Base-by-base conservation (phyloP, 92 coral and sea anemone species). In the Anthopleura xanthogrammica region DNA sequence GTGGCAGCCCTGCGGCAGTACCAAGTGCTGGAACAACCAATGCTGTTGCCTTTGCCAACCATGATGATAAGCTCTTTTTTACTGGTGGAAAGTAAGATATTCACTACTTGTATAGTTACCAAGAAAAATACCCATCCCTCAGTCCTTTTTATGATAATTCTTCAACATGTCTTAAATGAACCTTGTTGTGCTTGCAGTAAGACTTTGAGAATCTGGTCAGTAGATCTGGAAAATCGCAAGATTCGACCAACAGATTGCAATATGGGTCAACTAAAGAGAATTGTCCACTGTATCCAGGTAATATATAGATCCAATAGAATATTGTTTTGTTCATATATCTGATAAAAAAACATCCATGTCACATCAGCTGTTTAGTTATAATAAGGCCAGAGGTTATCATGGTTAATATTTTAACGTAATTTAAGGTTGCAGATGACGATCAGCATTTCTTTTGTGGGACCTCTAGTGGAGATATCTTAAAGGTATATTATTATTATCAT, bases 21-120 rank as follows among this genome's bases (percentile, higher is more conserved):
- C 94, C 91, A 75, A 96, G 99, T 88, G 94, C 99, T 57, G 97
- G 98, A 76, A 90, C 89, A 71, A 94, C 98, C 9, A 83, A 85
- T 89, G 99, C 97, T 78, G 94, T 96, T 52, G 91, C 97, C 39
- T 96, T 88, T 85, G 94, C 98, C 19, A 96, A 89, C 80, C 62
- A 94, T 66, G 87, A 87, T 80, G 98, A 96, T 81, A 91, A 96
- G 41, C 82, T 92, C 52, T 96, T 96, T 86, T 90, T 96, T 62
- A 92, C 99, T 85, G 98, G 97, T 76, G 99, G 99, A 82, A 90
- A 92, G 99, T 96, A 92, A 88, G 99, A 85, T 41, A n/a, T 68
- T 68, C 29, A 9, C 36, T 68, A 23, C 3, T 9, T 64, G 29
- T 64, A 0, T 64, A 24, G 8, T 75, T 41, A 11, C 39, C 6